Conservation (phyloP, 2,797 vertebrate genomes). For the Macropus fuliginosus region DNA sequence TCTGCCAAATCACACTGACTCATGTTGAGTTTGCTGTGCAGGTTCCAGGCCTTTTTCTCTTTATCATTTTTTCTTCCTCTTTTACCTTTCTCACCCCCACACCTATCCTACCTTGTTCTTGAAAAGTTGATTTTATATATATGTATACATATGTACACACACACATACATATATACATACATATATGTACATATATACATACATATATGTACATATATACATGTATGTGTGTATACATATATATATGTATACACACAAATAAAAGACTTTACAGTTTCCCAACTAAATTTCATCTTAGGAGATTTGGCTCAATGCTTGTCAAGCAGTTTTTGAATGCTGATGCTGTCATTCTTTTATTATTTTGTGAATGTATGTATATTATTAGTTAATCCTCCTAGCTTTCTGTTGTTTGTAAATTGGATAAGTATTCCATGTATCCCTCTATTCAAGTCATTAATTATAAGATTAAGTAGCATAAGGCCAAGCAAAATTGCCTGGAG, state of each 20-base stretch:
- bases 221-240: neutral
- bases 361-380: neutral
- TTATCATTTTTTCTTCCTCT: neutral
- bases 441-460: neutral
- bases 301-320: neutral
- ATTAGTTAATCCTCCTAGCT: neutral
- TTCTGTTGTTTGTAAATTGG: neutral
- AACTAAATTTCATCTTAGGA: neutral
- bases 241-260: neutral
- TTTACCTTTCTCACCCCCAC: neutral
- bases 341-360: neutral
- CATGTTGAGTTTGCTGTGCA: neutral
- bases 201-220: too few species aligned
- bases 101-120: neutral
- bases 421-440: neutral
- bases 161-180: too few species aligned
- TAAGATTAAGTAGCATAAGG: neutral
- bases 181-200: too few species aligned
- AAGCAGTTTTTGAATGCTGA: neutral
- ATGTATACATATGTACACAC: too few species aligned
- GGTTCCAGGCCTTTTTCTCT: neutral
- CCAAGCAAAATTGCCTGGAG: neutral
- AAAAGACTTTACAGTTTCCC: neutral
- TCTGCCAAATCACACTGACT: neutral
- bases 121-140: neutral